Percentiles rank a stretch among this genome's conserved stretches.
These are phyloP conservation scores for Python bivittatus DNA, from an alignment of 2,113 vertebrate genomes.

Conservation along the genomic window DNA sequence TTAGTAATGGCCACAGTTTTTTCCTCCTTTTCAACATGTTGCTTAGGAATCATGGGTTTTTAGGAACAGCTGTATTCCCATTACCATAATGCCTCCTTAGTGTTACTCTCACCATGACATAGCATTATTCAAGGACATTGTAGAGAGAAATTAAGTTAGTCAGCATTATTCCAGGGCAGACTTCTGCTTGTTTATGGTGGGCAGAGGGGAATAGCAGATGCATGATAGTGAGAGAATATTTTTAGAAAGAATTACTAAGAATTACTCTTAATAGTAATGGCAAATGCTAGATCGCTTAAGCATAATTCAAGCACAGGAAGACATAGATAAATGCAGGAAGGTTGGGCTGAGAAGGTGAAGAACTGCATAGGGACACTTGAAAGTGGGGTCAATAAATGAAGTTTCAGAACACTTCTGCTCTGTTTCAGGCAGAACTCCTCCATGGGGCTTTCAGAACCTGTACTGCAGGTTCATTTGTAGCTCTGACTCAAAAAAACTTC, in stretches of 20 bases:
- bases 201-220: not conserved
- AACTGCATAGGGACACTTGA: not conserved
- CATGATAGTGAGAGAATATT: not conserved
- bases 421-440: not conserved
- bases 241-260: too few relatives aligned
- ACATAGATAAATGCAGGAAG: not conserved
- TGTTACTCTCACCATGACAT: not conserved
- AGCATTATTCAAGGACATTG: not conserved
- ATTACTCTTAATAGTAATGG: not conserved
- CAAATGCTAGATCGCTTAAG: not conserved
- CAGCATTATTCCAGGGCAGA: not conserved
- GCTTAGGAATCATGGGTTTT: not conserved
- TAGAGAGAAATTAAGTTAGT: not conserved
- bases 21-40: not conserved
- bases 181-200: not conserved
- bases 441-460: not conserved
- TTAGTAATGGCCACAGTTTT: not conserved
- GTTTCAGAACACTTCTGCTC: not conserved
- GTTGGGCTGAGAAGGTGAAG: not conserved
- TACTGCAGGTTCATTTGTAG: not conserved
- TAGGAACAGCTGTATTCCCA: not conserved
- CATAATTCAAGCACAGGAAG: not conserved
- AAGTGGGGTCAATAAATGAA: not conserved
- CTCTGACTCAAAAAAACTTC: not conserved
- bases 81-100: not conserved